Conservation (phyloP, 2,113 vertebrate species). For the Australoheros scitulus region DNA sequence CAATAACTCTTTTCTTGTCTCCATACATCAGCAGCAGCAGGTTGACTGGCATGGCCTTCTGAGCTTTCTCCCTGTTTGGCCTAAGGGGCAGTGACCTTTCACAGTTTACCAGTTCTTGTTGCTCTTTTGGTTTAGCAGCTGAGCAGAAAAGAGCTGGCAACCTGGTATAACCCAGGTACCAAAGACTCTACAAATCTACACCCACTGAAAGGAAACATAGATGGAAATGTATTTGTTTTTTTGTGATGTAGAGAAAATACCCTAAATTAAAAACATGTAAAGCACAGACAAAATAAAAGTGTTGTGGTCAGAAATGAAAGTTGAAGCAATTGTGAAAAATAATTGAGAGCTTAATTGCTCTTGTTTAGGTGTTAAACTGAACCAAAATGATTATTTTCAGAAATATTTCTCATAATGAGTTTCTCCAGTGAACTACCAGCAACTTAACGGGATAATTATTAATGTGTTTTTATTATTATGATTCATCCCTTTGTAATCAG, state of each 20-base stretch:
- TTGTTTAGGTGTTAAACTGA: neutral
- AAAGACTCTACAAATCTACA: constrained; percentile 16
- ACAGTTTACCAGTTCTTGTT: constrained; percentile 39
- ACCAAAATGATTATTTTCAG: neutral
- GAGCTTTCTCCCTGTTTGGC: constrained; percentile 25
- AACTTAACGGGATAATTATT: neutral
- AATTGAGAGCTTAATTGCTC: neutral
- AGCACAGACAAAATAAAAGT: no score
- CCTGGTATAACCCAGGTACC: constrained; percentile 6
- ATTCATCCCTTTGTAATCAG: neutral
- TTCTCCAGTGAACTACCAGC: neutral
- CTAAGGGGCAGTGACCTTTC: constrained; percentile 59
- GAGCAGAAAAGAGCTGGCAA: constrained; percentile 29
- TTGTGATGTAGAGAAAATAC: neutral
- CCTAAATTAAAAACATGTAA: neutral
- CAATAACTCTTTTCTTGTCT: constrained; percentile 24
- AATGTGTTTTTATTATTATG: neutral
- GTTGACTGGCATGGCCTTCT: constrained; percentile 38
- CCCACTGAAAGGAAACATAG: constrained; percentile 9
- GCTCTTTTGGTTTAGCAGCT: constrained; percentile 49
- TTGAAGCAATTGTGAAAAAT: neutral
- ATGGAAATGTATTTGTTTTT: neutral
- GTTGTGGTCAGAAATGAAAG: neutral
- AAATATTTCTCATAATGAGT: neutral
- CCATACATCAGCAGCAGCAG: constrained; percentile 25